phyloP scores from a whole-genome alignment of 2,113 vertebrate species.

The Lasiurus cinereus region DNA sequence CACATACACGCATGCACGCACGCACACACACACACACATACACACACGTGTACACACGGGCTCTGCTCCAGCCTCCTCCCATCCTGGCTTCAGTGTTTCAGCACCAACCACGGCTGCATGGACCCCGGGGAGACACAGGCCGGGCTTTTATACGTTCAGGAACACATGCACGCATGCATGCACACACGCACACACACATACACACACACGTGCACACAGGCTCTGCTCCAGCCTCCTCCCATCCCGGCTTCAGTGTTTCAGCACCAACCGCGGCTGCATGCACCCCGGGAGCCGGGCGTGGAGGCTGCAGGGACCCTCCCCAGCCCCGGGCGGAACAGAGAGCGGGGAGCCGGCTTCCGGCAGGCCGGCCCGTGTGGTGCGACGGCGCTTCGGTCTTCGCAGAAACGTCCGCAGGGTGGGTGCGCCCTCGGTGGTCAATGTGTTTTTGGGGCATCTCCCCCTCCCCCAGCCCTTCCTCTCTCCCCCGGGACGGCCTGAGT shows the following conservation, averaged over 20 bases:
- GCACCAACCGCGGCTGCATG: not conserved
- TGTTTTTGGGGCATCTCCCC: not conserved
- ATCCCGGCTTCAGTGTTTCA: not conserved
- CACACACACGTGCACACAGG: too few relatives aligned
- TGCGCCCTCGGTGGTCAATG: not conserved
- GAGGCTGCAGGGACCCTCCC: not conserved
- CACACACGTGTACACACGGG: too few relatives aligned
- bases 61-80: not conserved
- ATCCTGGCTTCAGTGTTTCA: not conserved
- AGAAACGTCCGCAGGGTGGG: not conserved
- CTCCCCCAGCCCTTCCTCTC: not conserved
- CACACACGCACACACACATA: not conserved
- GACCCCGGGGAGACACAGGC: too few relatives aligned
- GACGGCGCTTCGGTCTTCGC: fast-evolving
- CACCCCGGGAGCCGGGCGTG: not conserved
- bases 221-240: not conserved
- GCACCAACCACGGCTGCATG: not conserved
- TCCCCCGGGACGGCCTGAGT: not conserved
- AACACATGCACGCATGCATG: too few relatives aligned
- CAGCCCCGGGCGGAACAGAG: not conserved
- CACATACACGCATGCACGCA: too few relatives aligned
- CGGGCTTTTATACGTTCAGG: too few relatives aligned
- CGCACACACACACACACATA: not conserved
- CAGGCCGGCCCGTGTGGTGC: fast-evolving
- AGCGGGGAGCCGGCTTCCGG: not conserved